A percentile compares a stretch with the other conserved stretches of the same genome.
Evolutionary conservation across 2,888 invertebrate genomes (phyloP).

Genomic region (Erebia palarica): DNA sequence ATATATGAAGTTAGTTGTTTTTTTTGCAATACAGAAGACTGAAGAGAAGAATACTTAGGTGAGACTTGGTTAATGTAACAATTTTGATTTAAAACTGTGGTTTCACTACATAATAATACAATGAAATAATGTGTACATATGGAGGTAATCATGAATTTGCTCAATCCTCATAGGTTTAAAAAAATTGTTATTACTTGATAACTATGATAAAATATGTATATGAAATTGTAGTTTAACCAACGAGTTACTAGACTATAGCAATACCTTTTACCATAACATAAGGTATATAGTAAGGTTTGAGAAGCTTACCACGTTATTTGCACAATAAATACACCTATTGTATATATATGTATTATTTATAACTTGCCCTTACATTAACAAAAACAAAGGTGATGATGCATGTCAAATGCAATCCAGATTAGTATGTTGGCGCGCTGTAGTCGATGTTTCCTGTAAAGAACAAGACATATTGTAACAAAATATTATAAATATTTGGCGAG

Average conservation of each 20-base stretch:
- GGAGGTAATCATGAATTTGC: no score
- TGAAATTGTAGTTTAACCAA: neutral
- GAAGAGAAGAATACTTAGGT: no score
- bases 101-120: no score
- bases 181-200: no score
- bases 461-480: neutral
- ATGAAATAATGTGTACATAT: no score
- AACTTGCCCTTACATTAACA: slow-evolving; percentile 39
- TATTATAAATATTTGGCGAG: no score
- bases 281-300: neutral
- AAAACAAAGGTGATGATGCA: neutral
- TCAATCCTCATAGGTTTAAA: no score
- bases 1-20: no score
- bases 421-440: slow-evolving; percentile 89
- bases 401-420: slow-evolving; percentile 50
- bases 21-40: no score
- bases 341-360: slow-evolving; percentile 41
- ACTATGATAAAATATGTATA: no score
- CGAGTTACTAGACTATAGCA: neutral
- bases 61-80: no score
- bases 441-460: slow-evolving; percentile 84
- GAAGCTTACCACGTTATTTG: neutral
- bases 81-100: no score
- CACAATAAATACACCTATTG: neutral
- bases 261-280: neutral